These are phyloP conservation scores for Potamilus streckersoni DNA, from an alignment of 1,140 invertebrate species.

Conservation along the genomic window DNA sequence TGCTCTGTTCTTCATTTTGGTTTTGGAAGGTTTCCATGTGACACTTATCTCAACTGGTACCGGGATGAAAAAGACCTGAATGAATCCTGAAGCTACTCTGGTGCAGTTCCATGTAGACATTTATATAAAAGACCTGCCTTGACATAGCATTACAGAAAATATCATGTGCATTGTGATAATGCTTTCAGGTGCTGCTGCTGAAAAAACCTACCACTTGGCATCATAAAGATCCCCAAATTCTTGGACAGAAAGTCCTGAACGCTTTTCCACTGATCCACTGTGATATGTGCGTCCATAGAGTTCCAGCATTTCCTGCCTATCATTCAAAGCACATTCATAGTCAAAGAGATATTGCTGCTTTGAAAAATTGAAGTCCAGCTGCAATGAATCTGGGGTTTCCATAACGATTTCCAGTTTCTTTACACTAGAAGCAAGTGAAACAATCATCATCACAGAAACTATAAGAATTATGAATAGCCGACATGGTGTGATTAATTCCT, in stretches of 20 bases:
- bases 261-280: conserved; percentile 41
- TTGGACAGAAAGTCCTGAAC: conserved; percentile 38
- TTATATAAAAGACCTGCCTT: neutral
- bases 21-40: neutral
- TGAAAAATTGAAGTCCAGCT: conserved; percentile 27
- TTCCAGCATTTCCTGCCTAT: conserved; percentile 44
- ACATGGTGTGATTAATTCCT: conserved; percentile 39
- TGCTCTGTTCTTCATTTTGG: no score
- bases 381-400: neutral
- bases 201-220: conserved; percentile 52
- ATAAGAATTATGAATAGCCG: conserved; percentile 35
- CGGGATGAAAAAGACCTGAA: no score
- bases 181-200: no score
- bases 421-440: conserved; percentile 29
- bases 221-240: conserved; percentile 59
- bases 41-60: no score
- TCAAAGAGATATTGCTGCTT: conserved; percentile 28
- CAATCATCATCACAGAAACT: conserved; percentile 2
- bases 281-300: conserved; percentile 38
- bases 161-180: neutral
- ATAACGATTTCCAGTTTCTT: conserved; percentile 8
- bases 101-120: no score
- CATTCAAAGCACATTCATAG: conserved; percentile 19
- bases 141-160: neutral
- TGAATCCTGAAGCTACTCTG: no score